Base-by-base conservation (phyloP, 1,140 invertebrate genomes). In the Tetragonula clypearis region DNA sequence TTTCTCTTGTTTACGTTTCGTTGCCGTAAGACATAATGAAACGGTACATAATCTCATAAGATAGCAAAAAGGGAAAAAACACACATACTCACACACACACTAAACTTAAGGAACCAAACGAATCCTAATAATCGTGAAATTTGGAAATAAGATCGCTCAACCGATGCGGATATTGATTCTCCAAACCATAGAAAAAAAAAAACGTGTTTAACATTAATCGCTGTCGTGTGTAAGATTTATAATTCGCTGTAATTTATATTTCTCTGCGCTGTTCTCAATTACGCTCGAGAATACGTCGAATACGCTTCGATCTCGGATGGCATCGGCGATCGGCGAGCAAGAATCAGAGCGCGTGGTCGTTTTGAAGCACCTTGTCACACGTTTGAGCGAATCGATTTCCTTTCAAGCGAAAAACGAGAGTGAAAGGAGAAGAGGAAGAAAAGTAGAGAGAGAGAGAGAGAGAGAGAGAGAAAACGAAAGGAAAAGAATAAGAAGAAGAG, bases 361-460 rank as follows among this genome's bases (percentile, higher is more conserved):
- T 30, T 49, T 30, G 6, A 73, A 80, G 69, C 66, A 73, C 60
- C 15, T 85, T 87, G 86, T 88, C 77, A 87, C 73, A 12, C 71
- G 74, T 75, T 75, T 30, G 49, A 71, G 68, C 80, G 86, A 49
- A 41, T 41, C 41, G 41, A 84, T 74, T 79, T 86, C 85, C 62
- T 87, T 83, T 88, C 87, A 49, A 41, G 69, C 71, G 68, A 41
- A 49, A 49, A 49, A 53, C 3, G 14, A 73, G 49, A 72, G 21
- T 49, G 41, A 49, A 69, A 49, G 0, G 23, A 41, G 23, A 23
- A 17, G 12, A 49, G 41, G 6, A 53, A 84, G 23, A 41, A 53
- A 30, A 75, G 23, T 49, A 66, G 8, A 62, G 60, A 62, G 21
- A 72, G 3, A 69, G 8, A 11, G 17, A 71, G 41, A 49, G 41